Conservation (phyloP, 2,888 invertebrate species). For the Nasonia oneida region DNA sequence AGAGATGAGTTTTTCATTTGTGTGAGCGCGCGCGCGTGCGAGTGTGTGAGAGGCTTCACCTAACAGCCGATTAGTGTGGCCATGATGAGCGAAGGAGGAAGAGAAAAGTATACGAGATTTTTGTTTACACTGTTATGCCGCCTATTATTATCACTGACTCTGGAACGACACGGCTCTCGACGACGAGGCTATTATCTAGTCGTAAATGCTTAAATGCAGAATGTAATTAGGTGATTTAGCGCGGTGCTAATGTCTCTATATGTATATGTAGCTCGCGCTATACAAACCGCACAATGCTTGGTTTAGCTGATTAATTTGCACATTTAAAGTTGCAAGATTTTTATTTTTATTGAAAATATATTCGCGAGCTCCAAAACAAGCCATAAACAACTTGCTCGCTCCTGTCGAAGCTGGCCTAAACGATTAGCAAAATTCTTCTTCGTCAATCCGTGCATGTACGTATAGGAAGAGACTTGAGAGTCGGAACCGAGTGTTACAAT, state of each 20-base stretch:
- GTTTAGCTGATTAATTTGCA: too few species aligned
- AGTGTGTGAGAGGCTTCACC: slow-evolving; percentile 23
- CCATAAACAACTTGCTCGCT: not conserved
- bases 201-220: slow-evolving; percentile 43
- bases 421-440: slow-evolving; percentile 39
- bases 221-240: slow-evolving; percentile 36
- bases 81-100: slow-evolving; percentile 21
- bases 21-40: not conserved
- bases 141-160: slow-evolving; percentile 35
- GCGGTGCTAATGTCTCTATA: not conserved
- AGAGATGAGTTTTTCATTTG: slow-evolving; percentile 9
- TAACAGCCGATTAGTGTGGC: slow-evolving; percentile 36
- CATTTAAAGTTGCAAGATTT: too few species aligned
- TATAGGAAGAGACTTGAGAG: not conserved
- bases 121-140: slow-evolving; percentile 48
- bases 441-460: slow-evolving; percentile 18
- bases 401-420: not conserved
- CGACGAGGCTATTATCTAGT: slow-evolving; percentile 42
- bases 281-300: too few species aligned
- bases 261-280: not conserved
- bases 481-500: slow-evolving; percentile 48
- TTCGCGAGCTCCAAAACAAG: not conserved
- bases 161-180: not conserved
- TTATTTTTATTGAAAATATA: not conserved
- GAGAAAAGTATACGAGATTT: slow-evolving; percentile 32